A percentile compares a stretch with the other conserved stretches of the same genome.
Evolutionary conservation across 2,113 vertebrate species (phyloP).

Genomic region (Cyanoderma ruficeps): DNA sequence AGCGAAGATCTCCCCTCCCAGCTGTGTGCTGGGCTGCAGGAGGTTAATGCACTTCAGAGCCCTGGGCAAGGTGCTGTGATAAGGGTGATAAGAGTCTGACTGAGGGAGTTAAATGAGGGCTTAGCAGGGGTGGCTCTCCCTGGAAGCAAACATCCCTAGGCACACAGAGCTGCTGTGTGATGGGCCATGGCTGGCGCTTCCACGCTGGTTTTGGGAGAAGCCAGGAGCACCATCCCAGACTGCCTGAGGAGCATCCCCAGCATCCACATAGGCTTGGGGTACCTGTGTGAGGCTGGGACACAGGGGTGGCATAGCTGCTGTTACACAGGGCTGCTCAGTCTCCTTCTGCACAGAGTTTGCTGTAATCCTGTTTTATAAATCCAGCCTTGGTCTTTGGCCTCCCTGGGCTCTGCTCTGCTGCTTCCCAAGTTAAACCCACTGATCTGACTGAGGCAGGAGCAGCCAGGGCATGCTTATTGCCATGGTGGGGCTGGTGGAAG

Average conservation of each 20-base stretch:
- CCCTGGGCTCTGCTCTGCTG: not conserved
- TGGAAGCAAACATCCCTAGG: not conserved
- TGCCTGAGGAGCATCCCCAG: not conserved
- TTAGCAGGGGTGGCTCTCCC: not conserved
- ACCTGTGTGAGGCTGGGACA: not conserved
- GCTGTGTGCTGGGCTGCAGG: not conserved
- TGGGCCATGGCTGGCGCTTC: not conserved
- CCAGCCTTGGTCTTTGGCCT: conserved; percentile 8
- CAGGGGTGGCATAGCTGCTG: not conserved
- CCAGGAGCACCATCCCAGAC: not conserved
- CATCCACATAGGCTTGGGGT: fast-evolving
- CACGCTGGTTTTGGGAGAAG: not conserved
- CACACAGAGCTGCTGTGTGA: fast-evolving
- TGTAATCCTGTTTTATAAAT: conserved; percentile 3
- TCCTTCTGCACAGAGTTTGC: not conserved
- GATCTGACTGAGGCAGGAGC: not conserved
- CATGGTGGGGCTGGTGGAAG: not conserved
- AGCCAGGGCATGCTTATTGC: not conserved
- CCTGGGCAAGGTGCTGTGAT: fast-evolving
- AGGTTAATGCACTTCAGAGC: not conserved
- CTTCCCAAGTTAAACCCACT: conserved; percentile 7
- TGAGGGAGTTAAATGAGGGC: not conserved
- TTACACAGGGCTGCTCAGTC: not conserved
- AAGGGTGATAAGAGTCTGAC: not conserved
- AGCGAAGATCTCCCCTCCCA: not conserved